Conservation (phyloP, 2,113 vertebrate genomes). For the Galbula dea region DNA sequence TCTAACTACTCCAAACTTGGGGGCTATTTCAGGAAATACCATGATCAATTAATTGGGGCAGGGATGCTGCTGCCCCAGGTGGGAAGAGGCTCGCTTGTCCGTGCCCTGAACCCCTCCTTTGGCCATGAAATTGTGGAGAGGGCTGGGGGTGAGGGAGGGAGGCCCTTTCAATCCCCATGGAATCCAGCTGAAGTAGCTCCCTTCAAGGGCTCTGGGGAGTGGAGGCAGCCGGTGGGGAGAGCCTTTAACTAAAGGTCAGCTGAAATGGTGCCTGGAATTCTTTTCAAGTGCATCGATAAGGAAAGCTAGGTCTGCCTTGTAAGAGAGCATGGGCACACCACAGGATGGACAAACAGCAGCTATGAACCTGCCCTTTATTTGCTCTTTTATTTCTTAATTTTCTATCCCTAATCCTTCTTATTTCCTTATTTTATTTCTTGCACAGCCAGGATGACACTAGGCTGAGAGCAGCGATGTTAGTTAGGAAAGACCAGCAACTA, state of each 20-base stretch:
- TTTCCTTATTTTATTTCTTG: neutral
- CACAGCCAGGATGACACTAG: fast-evolving
- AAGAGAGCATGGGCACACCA: neutral
- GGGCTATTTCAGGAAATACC: neutral
- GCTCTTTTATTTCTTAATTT: neutral
- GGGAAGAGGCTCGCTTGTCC: fast-evolving
- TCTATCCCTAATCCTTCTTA: neutral
- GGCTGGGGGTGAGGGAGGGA: neutral
- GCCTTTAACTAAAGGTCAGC: neutral
- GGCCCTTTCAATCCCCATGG: neutral
- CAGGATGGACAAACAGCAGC: neutral
- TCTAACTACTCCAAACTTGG: neutral
- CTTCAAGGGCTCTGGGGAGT: neutral
- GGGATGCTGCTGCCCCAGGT: neutral
- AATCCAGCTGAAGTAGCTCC: neutral
- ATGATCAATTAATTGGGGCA: neutral
- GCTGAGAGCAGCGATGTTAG: neutral
- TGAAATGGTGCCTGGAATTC: neutral
- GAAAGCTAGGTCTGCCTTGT: neutral
- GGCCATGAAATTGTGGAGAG: fast-evolving
- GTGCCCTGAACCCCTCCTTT: fast-evolving
- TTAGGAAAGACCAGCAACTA: neutral
- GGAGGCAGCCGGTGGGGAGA: fast-evolving
- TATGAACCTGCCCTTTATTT: neutral
- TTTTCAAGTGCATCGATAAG: fast-evolving